These are phyloP conservation scores for Eufriesea mexicana DNA, from an alignment of 1,140 invertebrate genomes.

Conservation along the genomic window DNA sequence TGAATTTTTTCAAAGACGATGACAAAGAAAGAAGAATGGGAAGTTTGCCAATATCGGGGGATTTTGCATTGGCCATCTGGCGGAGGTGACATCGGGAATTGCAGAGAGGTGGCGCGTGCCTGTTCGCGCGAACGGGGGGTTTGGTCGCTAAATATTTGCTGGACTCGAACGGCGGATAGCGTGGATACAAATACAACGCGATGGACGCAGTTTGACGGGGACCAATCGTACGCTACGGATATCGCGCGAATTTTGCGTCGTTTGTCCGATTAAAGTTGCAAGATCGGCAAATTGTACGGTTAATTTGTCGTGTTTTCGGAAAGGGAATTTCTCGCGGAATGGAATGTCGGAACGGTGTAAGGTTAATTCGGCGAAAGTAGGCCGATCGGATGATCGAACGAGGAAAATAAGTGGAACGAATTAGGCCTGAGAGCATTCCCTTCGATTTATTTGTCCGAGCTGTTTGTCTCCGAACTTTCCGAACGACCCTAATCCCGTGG, in stretches of 20 bases:
- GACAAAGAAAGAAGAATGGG: constrained; percentile 23
- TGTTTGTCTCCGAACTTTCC: background rate
- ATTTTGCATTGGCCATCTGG: constrained; percentile 10
- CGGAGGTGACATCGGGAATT: too few species aligned
- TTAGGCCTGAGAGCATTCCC: background rate
- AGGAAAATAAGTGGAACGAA: background rate
- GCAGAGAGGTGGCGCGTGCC: background rate
- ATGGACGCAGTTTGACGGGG: background rate
- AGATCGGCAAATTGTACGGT: too few species aligned
- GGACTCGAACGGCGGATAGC: background rate
- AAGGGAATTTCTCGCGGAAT: too few species aligned
- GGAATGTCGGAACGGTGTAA: too few species aligned
- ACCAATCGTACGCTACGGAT: too few species aligned
- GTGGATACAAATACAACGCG: background rate
- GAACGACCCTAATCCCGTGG: background rate
- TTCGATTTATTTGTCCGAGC: background rate
- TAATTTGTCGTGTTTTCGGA: too few species aligned
- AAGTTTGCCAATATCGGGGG: constrained; percentile 54
- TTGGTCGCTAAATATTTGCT: background rate
- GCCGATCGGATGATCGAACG: background rate
- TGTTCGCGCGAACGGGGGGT: too few species aligned
- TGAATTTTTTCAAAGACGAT: background rate
- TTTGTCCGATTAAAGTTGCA: too few species aligned
- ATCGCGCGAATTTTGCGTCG: too few species aligned
- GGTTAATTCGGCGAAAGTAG: background rate